These are phyloP conservation scores for Aptenodytes forsteri DNA, from an alignment of 2,113 vertebrate genomes.

Conservation along the genomic window DNA sequence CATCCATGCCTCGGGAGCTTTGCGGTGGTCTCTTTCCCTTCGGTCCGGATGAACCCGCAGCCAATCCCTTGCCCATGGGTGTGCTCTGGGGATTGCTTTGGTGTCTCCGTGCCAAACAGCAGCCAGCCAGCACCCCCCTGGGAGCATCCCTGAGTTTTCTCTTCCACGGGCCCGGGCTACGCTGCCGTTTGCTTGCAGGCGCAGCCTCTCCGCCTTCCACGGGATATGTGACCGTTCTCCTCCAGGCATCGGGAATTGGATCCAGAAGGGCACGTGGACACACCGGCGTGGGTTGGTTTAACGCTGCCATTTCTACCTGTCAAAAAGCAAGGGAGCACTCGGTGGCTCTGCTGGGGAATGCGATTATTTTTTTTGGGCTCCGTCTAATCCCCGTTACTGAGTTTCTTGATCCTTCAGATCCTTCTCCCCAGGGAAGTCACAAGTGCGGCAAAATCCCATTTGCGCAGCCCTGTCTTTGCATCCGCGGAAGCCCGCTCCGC, in stretches of 20 bases:
- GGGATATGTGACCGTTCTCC: neutral
- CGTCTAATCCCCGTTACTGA: neutral
- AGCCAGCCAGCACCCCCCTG: neutral
- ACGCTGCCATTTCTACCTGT: neutral
- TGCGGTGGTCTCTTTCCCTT: neutral
- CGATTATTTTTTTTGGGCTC: neutral
- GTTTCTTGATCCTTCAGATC: neutral
- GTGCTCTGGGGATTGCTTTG: neutral
- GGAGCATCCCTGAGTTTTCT: neutral
- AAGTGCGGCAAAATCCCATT: neutral
- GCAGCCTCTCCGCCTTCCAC: neutral
- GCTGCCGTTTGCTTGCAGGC: too few relatives aligned
- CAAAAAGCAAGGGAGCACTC: neutral
- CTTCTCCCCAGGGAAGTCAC: neutral
- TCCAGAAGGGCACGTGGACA: neutral
- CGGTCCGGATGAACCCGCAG: accelerated
- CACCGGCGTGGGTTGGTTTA: neutral
- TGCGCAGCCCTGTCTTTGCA: neutral
- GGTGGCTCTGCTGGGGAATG: neutral
- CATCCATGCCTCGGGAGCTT: neutral
- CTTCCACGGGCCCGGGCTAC: neutral
- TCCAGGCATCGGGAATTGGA: neutral
- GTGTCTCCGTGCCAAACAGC: neutral
- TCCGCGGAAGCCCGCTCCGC: neutral
- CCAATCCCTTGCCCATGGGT: accelerated